Evolutionary conservation across 2,113 vertebrate genomes (phyloP), one percentile per base, ranked within the genome.

Genomic region (Notarius lentiginosus): DNA sequence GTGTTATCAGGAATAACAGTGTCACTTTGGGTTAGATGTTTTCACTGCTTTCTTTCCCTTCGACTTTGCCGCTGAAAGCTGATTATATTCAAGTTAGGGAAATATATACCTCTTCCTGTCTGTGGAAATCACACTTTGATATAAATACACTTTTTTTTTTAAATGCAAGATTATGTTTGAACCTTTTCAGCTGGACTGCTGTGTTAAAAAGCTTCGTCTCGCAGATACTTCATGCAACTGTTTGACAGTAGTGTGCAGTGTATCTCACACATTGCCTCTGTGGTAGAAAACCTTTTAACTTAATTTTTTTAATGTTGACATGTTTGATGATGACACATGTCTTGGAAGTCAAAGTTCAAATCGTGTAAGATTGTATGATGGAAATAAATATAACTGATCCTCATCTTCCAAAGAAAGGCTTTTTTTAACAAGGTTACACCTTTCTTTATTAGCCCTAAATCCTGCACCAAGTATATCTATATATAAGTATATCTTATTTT

Each of bases 1-100:
- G 89, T 90, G 77, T 91, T 85, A 89, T 90, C 89, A 90, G 89
- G 91, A 90, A 92, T 89, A 91, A 87, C 88, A 90, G 91, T 93
- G 92, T 91, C 90, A 91, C 91, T 92, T 90, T 92, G 92, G 92
- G 91, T 90, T 34, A 87, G 66, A 85, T 12, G 65, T 75, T 86
- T 82, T 89, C 49, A 84, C 47, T 18, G 81, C 76, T 79, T 90
- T 17, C 66, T 91, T 90, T 63, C 87, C 87, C 14, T 20, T 75
- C 85, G 92, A 93, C 92, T 91, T 94, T 92, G 88, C 86, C 88
- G 83, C 85, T 91, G 89, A 15, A 80, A 60, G 92, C 72, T 72
- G 72, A 68, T 73, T 82, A 47, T 72, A 58, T 79, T 83, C 34
- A 53, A 12, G 18, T 27, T 20, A 61, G 60, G 82, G 47, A 84